Evolutionary conservation across 2,113 vertebrate genomes (phyloP).

Genomic region (Nesoenas mayeri): DNA sequence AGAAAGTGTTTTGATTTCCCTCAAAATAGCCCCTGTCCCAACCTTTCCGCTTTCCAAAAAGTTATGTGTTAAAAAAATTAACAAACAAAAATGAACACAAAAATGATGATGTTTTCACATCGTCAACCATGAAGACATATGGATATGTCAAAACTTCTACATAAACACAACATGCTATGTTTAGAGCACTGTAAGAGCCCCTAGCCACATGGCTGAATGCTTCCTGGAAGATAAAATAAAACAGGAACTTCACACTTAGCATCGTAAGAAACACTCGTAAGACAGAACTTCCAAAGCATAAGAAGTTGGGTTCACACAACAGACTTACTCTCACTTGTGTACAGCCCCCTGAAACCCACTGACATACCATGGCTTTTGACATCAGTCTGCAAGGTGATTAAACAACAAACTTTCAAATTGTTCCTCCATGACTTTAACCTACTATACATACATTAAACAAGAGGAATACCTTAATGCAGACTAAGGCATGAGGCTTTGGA

Average conservation of each 20-base stretch:
- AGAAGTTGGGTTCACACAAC: neutral
- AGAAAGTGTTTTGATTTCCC: neutral
- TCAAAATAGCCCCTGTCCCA: slow-evolving; percentile 12
- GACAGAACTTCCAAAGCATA: neutral
- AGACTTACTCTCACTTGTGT: neutral
- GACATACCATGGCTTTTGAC: neutral
- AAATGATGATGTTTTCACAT: neutral
- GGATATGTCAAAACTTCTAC: neutral
- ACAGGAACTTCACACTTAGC: neutral
- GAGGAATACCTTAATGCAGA: neutral
- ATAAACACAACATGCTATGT: neutral
- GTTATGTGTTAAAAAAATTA: neutral
- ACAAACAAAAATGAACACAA: neutral
- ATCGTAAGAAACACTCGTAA: neutral
- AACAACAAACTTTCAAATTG: neutral
- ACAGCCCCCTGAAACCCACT: neutral
- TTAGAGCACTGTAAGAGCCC: neutral
- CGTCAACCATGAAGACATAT: neutral
- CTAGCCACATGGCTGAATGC: neutral
- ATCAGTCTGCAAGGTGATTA: neutral
- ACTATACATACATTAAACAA: neutral
- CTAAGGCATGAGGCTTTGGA: neutral
- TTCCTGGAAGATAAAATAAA: neutral
- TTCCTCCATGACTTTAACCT: neutral
- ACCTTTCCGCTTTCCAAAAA: neutral